Base-by-base conservation (phyloP, 2,113 vertebrate species). In the Aplodontia rufa region DNA sequence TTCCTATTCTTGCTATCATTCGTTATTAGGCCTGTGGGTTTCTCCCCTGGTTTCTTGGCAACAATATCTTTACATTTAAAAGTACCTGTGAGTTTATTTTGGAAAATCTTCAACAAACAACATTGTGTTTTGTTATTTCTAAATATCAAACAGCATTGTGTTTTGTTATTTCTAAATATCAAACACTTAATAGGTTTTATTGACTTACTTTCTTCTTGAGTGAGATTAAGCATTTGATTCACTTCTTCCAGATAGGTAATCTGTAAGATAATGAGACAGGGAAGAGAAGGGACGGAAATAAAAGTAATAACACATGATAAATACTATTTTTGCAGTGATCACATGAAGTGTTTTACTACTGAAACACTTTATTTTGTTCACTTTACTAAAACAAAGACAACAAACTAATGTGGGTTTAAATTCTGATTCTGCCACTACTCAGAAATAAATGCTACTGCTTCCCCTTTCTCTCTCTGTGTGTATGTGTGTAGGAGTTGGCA, bases 191-290 rank as follows among this genome's bases (percentile, higher is more conserved):
- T 0, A 60, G 49, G 84, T 95, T 78, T 53, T 94, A 19, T 47
- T 40, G 83, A 98, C 98, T 98, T 98, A 99, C 99, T 97, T 97
- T 98, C 97, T 87, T 93, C 88, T 74, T 86, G 0, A 1, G 24
- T 96, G 79, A 99, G 98, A 95, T 98, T 98, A 93, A 99, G 97
- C 58, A 81, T 98, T 96, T 72, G 0, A 22, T 99, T 99, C 87
- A 97, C 1, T 1, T 0, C 3, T 37, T 86, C 14, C 45, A 20
- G 0, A 47, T n/a, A 0, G 42, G 0, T 0, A 20, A 0, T 0
- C 98, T 99, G 95, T 60, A 97, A 98, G 79, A 68, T 49, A 96
- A 96, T 0, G 66, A 82, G 22, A 90, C 6, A 20, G 51, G 85
- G 71, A 53, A 1, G 1, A 35, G 72, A 30, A 96, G 20, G 64